Evolutionary conservation across 64 coral and sea anemone species (phyloP).

Genomic region (Porites australiensis): DNA sequence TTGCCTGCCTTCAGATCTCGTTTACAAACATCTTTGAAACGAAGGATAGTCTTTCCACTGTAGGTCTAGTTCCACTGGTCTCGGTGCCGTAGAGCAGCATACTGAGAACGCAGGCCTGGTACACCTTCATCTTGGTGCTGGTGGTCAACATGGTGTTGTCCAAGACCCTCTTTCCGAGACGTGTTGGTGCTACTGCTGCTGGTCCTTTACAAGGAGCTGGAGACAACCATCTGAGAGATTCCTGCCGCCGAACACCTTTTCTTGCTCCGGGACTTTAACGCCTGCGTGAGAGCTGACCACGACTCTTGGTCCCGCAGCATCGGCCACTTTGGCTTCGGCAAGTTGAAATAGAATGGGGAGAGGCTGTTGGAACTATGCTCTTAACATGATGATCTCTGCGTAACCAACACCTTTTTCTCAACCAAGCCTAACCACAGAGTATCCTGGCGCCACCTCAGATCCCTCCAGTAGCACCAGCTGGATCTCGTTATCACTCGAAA

Average conservation of each 20-base stretch:
- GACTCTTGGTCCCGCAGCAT: not conserved
- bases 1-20: too few species aligned
- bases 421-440: constrained; percentile 12
- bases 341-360: constrained; percentile 23
- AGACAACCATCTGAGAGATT: not conserved
- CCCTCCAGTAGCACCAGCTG: constrained; percentile 23
- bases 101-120: too few species aligned
- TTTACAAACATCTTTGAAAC: too few species aligned
- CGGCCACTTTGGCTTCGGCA: not conserved
- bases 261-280: constrained; percentile 29
- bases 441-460: constrained; percentile 33
- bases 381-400: constrained; percentile 15
- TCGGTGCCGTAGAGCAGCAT: too few species aligned
- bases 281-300: not conserved
- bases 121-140: too few species aligned
- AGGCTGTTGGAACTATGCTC: constrained; percentile 36
- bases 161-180: too few species aligned
- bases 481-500: constrained; percentile 41
- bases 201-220: not conserved
- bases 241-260: not conserved
- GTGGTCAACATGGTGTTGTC: too few species aligned
- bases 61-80: too few species aligned
- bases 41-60: too few species aligned
- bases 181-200: too few species aligned
- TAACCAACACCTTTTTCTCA: constrained; percentile 39